A percentile compares a stretch with the other conserved stretches of the same genome.
phyloP scores from a whole-genome alignment of 2,888 invertebrate species.

The Parascotia fuliginaria region DNA sequence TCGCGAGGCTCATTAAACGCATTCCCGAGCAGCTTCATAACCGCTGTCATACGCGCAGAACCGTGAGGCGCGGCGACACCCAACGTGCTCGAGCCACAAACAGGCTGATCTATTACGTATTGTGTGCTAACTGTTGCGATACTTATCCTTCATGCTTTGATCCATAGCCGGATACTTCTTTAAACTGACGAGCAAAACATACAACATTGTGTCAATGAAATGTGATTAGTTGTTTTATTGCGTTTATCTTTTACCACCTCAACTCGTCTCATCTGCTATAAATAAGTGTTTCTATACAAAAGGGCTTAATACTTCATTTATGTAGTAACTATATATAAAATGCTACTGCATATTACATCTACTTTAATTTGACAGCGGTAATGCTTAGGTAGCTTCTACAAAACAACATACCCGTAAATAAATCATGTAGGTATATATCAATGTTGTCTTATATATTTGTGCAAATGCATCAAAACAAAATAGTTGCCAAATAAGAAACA shows the following conservation, averaged over 20 bases:
- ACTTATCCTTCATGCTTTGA: constrained; percentile 34
- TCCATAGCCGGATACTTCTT: constrained; percentile 21
- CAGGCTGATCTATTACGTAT: constrained; percentile 40
- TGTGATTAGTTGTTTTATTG: constrained; percentile 19
- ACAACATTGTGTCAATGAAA: constrained; percentile 22
- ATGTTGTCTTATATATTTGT: too few relatives aligned
- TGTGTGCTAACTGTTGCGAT: constrained; percentile 41
- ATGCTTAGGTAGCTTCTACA: too few relatives aligned
- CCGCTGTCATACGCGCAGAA: constrained; percentile 44
- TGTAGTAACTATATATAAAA: too few relatives aligned
- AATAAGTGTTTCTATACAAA: too few relatives aligned
- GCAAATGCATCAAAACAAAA: constrained; percentile 25
- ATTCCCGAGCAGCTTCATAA: constrained; percentile 64
- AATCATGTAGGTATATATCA: too few relatives aligned
- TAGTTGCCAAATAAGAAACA: constrained; percentile 36
- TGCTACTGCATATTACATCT: neutral
- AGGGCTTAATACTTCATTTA: too few relatives aligned
- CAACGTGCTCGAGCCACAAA: constrained; percentile 25
- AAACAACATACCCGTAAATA: too few relatives aligned
- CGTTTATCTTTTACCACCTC: neutral
- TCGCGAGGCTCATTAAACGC: constrained; percentile 72
- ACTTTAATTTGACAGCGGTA: too few relatives aligned
- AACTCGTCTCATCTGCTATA: neutral
- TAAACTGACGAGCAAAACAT: constrained; percentile 28
- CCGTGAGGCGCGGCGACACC: constrained; percentile 30